Evolutionary conservation across 1,140 invertebrate genomes (phyloP).

Genomic region (Schlechtendalia chinensis): DNA sequence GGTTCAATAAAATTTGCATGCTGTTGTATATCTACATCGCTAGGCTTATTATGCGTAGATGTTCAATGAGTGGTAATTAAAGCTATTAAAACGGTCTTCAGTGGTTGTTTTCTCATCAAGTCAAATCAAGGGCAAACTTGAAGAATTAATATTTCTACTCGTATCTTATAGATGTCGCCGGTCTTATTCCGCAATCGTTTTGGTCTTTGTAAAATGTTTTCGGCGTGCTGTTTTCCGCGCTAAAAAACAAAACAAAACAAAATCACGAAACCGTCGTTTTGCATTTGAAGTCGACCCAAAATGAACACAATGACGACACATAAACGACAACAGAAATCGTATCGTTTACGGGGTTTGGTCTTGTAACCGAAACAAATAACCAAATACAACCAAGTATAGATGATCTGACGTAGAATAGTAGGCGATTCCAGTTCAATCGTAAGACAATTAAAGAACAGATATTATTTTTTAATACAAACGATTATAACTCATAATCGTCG

Average conservation of each 20-base stretch:
- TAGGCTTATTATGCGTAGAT: conserved; percentile 40
- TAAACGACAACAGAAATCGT: no score
- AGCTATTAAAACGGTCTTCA: conserved; percentile 40
- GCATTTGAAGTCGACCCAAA: no score
- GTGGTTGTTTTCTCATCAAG: conserved; percentile 47
- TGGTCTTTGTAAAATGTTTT: neutral
- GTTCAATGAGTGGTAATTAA: conserved; percentile 45
- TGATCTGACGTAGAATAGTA: no score
- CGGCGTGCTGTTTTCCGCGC: neutral
- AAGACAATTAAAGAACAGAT: no score
- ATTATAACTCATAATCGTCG: no score
- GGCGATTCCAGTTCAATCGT: no score
- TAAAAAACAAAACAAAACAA: neutral
- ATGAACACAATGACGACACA: no score
- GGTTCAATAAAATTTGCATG: conserved; percentile 47
- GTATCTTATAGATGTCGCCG: neutral
- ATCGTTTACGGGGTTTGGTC: no score
- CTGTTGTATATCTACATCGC: conserved; percentile 1
- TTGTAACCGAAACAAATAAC: no score
- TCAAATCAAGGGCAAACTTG: conserved; percentile 45
- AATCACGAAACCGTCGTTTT: no score
- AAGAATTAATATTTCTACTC: conserved; percentile 10
- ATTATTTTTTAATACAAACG: no score
- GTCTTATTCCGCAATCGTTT: neutral
- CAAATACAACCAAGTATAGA: no score